These are phyloP conservation scores for Astropecten irregularis DNA, from an alignment of 53 echinoderm and acorn worm species.

Conservation along the genomic window DNA sequence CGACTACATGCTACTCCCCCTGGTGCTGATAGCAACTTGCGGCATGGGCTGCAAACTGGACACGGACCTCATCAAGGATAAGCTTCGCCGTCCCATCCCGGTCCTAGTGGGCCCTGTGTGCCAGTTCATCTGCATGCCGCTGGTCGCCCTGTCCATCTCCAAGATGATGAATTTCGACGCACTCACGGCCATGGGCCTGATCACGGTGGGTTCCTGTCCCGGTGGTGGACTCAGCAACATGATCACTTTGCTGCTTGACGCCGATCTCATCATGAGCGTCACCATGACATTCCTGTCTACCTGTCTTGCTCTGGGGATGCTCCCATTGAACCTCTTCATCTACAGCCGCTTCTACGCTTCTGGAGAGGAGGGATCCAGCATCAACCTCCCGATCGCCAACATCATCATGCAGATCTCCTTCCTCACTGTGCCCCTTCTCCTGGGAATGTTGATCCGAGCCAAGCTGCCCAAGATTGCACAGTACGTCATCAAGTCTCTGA, in stretches of 20 bases:
- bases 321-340: slow-evolving; percentile 89
- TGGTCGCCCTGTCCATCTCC: slow-evolving; percentile 82
- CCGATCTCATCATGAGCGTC: slow-evolving; percentile 91
- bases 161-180: slow-evolving; percentile 75
- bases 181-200: slow-evolving; percentile 80
- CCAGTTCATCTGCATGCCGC: slow-evolving; percentile 88
- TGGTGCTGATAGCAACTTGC: slow-evolving; percentile 75
- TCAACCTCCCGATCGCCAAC: slow-evolving; percentile 76
- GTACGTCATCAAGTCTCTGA: slow-evolving; percentile 78
- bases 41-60: slow-evolving; percentile 94
- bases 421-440: slow-evolving; percentile 74
- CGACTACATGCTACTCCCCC: slow-evolving; percentile 74
- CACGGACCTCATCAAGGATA: slow-evolving; percentile 69
- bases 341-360: slow-evolving; percentile 72
- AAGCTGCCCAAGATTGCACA: slow-evolving; percentile 82
- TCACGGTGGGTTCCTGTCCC: slow-evolving; percentile 90
- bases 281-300: slow-evolving; percentile 90
- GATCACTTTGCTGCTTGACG: slow-evolving; percentile 88
- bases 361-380: slow-evolving; percentile 38
- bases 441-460: slow-evolving; percentile 82
- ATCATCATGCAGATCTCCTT: slow-evolving; percentile 87
- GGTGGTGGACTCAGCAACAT: slow-evolving; percentile 97
- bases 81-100: slow-evolving; percentile 77
- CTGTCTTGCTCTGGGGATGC: slow-evolving; percentile 79
- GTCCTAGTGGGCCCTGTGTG: slow-evolving; percentile 87